Percentiles rank a stretch among this genome's conserved stretches.
Evolutionary conservation across 2,797 vertebrate genomes (phyloP).

Genomic region (Argya squamiceps): DNA sequence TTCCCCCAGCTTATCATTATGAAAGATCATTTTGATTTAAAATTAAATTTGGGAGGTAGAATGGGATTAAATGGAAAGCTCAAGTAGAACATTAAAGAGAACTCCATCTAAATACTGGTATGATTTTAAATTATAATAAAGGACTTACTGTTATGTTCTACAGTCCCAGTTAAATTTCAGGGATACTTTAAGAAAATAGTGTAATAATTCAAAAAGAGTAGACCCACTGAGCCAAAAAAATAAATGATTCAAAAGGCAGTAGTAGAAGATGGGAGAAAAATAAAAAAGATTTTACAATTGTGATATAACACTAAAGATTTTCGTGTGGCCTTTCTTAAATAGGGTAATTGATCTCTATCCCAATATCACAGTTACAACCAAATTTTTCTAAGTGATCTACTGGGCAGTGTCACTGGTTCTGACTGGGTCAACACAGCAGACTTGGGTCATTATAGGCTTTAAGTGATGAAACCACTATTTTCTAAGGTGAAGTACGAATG

Average conservation of each 20-base stretch:
- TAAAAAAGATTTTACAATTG: background rate
- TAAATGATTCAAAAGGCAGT: background rate
- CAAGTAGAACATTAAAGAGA: background rate
- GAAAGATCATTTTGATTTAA: background rate
- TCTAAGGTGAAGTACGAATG: background rate
- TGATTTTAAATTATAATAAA: background rate
- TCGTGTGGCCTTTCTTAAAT: background rate
- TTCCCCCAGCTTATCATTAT: background rate
- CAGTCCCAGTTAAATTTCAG: background rate
- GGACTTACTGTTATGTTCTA: background rate
- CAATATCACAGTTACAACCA: background rate
- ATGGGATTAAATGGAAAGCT: conserved; percentile 13
- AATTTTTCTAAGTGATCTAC: background rate
- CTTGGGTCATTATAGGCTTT: background rate
- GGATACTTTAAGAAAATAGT: background rate
- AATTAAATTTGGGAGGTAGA: background rate
- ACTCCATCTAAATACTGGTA: background rate
- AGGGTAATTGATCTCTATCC: background rate
- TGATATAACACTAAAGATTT: background rate
- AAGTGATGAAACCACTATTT: background rate
- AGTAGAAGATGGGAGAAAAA: background rate
- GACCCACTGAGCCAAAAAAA: background rate
- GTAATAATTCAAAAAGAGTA: background rate
- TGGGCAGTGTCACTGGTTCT: background rate
- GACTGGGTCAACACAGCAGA: background rate